Evolutionary conservation across 2,797 vertebrate genomes (phyloP).

Genomic region (Petrocephalus schoutedeni): DNA sequence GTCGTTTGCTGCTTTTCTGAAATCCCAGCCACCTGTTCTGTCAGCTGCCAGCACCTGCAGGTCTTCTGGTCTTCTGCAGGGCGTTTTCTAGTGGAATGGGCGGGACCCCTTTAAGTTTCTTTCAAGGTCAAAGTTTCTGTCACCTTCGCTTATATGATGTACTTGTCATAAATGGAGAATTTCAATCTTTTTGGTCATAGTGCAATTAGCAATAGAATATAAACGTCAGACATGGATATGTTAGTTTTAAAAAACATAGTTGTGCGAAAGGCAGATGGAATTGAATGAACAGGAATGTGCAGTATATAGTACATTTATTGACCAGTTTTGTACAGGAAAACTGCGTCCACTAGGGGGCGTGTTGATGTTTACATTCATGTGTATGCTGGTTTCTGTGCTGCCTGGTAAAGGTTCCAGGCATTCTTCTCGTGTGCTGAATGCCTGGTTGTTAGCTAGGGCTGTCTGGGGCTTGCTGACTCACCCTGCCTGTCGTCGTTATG

Average conservation of each 20-base stretch:
- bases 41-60: not conserved
- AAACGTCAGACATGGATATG: not conserved
- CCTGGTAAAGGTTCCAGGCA: not conserved
- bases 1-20: not conserved
- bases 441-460: not conserved
- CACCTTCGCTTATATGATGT: not conserved
- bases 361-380: not conserved
- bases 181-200: not conserved
- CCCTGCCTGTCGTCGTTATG: not conserved
- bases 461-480: not conserved
- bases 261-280: not conserved
- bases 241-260: not conserved
- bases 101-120: not conserved
- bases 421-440: not conserved
- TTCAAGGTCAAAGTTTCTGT: not conserved
- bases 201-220: not conserved
- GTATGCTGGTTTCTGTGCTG: not conserved
- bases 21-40: not conserved
- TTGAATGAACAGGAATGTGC: not conserved
- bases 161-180: not conserved
- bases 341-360: not conserved
- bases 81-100: not conserved
- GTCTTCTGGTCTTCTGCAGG: not conserved
- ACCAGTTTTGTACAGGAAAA: not conserved
- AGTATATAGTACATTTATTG: not conserved